Evolutionary conservation across 2,888 invertebrate species (phyloP).

Genomic region (Scaptomyza reducta): DNA sequence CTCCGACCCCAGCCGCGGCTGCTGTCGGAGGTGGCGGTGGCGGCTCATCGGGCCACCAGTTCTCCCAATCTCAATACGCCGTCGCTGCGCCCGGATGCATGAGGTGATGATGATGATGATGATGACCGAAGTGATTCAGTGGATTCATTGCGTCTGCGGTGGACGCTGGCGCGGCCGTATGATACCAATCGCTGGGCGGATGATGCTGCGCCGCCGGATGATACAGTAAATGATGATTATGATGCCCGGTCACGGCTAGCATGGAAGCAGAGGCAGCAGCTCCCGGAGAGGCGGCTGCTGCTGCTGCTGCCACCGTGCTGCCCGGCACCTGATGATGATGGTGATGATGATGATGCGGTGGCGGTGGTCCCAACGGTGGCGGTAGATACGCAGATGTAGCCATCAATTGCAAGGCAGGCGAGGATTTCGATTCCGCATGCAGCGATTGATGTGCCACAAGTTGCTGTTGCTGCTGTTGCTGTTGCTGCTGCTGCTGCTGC

Average conservation of each 20-base stretch:
- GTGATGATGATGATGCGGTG: slow-evolving; percentile 79
- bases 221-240: slow-evolving; percentile 83
- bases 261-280: slow-evolving; percentile 79
- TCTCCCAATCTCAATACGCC: slow-evolving; percentile 88
- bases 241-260: slow-evolving; percentile 81
- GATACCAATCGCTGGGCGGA: slow-evolving; percentile 84
- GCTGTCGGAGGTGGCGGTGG: slow-evolving; percentile 34
- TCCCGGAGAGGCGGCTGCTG: slow-evolving; percentile 66
- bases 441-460: slow-evolving; percentile 39
- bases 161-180: slow-evolving; percentile 83
- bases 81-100: slow-evolving; percentile 90
- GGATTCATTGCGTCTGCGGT: slow-evolving; percentile 84
- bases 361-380: slow-evolving; percentile 82
- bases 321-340: slow-evolving; percentile 72
- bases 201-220: slow-evolving; percentile 84
- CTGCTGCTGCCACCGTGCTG: slow-evolving; percentile 52
- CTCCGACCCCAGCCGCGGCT: slow-evolving; percentile 19
- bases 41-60: slow-evolving; percentile 72
- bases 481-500: slow-evolving; percentile 20
- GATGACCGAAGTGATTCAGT: slow-evolving; percentile 85
- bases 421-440: slow-evolving; percentile 71
- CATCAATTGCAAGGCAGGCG: slow-evolving; percentile 82
- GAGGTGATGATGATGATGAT: slow-evolving; percentile 87
- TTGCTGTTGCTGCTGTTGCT: slow-evolving; percentile 53
- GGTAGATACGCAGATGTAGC: slow-evolving; percentile 82